Conservation (phyloP, 2,113 vertebrate genomes). For the Epinephelus fuscoguttatus region DNA sequence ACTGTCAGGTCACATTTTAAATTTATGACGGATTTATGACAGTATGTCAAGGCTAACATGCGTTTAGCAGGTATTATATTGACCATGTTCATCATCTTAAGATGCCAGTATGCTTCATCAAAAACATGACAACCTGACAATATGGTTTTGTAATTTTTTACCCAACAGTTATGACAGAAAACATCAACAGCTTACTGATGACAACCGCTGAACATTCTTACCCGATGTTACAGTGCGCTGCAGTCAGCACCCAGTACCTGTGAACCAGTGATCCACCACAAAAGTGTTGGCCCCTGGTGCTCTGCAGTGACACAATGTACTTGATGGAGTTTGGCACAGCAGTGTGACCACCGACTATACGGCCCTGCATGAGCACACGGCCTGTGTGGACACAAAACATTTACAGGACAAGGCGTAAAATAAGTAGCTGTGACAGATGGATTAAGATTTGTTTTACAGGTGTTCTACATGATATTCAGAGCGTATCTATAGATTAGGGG, state of each 20-base stretch:
- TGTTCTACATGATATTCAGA: no score
- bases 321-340: slow-evolving; percentile 82
- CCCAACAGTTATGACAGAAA: background rate
- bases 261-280: slow-evolving; percentile 90
- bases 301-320: slow-evolving; percentile 88
- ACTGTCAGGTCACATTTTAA: slow-evolving; percentile 9
- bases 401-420: background rate
- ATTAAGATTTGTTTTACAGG: background rate
- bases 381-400: slow-evolving; percentile 50
- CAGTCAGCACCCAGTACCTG: slow-evolving; percentile 89
- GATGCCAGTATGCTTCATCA: background rate
- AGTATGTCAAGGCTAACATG: background rate
- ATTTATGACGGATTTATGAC: background rate
- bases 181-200: background rate
- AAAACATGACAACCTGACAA: background rate
- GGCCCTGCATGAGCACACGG: slow-evolving; percentile 50
- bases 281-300: slow-evolving; percentile 83
- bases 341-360: slow-evolving; percentile 84
- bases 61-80: background rate
- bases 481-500: no score
- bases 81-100: background rate
- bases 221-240: slow-evolving; percentile 90
- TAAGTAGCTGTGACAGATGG: background rate
- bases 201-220: slow-evolving; percentile 68
- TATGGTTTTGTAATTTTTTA: background rate